Evolutionary conservation across 2,113 vertebrate genomes (phyloP).

Genomic region (Apodemus sylvaticus): DNA sequence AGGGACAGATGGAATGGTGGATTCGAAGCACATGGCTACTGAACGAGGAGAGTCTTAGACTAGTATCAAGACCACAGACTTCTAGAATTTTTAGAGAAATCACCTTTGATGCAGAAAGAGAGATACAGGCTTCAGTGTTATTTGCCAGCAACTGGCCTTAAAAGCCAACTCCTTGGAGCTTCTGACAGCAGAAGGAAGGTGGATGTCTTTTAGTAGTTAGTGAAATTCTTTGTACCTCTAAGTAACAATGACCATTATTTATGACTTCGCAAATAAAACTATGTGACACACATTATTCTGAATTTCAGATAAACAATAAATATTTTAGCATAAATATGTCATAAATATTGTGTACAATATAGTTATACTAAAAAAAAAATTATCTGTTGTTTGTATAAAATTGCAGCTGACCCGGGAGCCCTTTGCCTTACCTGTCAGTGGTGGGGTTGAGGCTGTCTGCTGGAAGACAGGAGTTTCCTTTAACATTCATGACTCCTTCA

Average conservation of each 20-base stretch:
- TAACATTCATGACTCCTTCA: slow-evolving; percentile 24
- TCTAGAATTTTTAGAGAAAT: not conserved
- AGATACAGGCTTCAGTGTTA: not conserved
- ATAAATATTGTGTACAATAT: not conserved
- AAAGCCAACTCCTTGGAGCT: not conserved
- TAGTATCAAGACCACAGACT: not conserved
- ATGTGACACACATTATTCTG: not conserved
- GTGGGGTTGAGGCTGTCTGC: not conserved
- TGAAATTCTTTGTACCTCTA: not conserved
- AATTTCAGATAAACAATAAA: slow-evolving; percentile 27
- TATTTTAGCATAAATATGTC: not conserved
- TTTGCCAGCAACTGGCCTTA: not conserved
- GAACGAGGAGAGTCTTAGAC: not conserved
- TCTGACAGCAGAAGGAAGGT: not conserved
- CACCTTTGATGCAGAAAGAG: not conserved
- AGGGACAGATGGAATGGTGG: not conserved
- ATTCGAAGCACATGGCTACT: not conserved
- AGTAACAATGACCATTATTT: not conserved
- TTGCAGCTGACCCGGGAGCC: slow-evolving; percentile 1
- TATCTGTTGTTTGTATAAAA: slow-evolving; percentile 43
- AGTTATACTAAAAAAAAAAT: slow-evolving; percentile 34
- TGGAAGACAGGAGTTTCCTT: slow-evolving; percentile 35
- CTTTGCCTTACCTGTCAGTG: not conserved
- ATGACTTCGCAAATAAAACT: slow-evolving; percentile 44
- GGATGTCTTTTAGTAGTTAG: not conserved